Evolutionary conservation across 2,113 vertebrate species (phyloP), one percentile per base, ranked within the genome.

Genomic region (Nyctereutes procyonoides): DNA sequence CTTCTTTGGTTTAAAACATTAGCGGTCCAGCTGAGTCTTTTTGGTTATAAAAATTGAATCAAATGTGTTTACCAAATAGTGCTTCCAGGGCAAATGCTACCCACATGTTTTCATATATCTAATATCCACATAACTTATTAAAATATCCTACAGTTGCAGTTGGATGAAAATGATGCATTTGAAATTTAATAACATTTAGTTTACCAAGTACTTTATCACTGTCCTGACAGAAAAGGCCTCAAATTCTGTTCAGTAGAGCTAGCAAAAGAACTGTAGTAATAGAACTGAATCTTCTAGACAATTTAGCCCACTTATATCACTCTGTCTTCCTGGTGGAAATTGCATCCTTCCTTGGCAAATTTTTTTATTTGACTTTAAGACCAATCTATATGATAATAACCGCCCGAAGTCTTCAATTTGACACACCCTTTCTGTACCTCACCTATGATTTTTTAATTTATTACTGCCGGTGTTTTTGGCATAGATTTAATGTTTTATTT

Each of bases 101-200:
- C 20, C 24, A 65, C 30, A 83, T 3, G 5, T 60, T 95, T 95
- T 81, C n/a, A 88, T 87, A 56, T 60, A 84, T 53, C 32, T 19
- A 65, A 30, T 20, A 51, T 43, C 85, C 67, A n/a, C 20, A 73
- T 77, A 76, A 62, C 88, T 96, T 96, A 96, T 92, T 94, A 56
- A 89, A 96, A 77, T 91, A 74, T 87, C 73, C 86, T 86, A 73
- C 3, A 89, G 85, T 91, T 83, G 19, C 73, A 84, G 69, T 67
- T 53, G 65, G 65, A 51, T 89, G 62, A 97, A 85, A 94, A 82
- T 8, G 28, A 91, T 90, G 26, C 69, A 55, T 55, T 95, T 82
- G 94, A 82, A 96, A 96, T 93, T 88, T 97, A 90, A 63, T 97
- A 97, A 73, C 53, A 62, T 92, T 90, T 98, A 97, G 95, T 96